Percentiles rank a stretch among this genome's conserved stretches.
Conservation (phyloP, 2,113 vertebrate genomes). For the Cebidichthys violaceus region DNA sequence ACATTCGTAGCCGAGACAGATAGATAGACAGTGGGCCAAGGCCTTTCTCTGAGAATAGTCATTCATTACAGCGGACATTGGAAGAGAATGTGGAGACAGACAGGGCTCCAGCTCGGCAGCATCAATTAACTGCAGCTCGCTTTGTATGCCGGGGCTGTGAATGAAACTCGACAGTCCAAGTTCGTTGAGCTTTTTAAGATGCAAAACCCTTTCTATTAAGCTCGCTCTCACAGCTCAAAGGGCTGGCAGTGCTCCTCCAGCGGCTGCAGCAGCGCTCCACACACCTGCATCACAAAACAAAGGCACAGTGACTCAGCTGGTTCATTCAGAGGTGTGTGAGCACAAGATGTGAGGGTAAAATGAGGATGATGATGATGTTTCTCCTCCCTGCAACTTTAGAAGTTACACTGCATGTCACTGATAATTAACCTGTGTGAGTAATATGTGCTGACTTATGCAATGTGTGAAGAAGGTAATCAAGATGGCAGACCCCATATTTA, state of each 20-base stretch:
- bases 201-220: slow-evolving; percentile 35
- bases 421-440: not conserved
- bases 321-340: slow-evolving; percentile 14
- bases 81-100: slow-evolving; percentile 57
- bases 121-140: slow-evolving; percentile 62
- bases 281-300: slow-evolving; percentile 25
- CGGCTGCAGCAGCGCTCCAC: not conserved
- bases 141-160: slow-evolving; percentile 55
- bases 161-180: slow-evolving; percentile 47
- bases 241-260: slow-evolving; percentile 18
- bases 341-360: slow-evolving; percentile 1
- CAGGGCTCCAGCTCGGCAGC: slow-evolving; percentile 46
- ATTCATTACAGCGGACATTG: slow-evolving; percentile 65
- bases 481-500: not conserved
- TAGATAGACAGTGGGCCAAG: slow-evolving; percentile 64
- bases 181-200: slow-evolving; percentile 55
- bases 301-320: slow-evolving; percentile 24
- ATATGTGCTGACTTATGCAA: too few species aligned
- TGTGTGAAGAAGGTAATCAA: not conserved
- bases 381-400: not conserved
- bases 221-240: slow-evolving; percentile 20
- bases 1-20: slow-evolving; percentile 69
- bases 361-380: not conserved
- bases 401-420: not conserved
- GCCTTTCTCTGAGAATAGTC: slow-evolving; percentile 55